A percentile compares a stretch with the other conserved stretches of the same genome.
Conservation (phyloP, 2,888 invertebrate genomes). For the Caenorhabditis zanzibari region DNA sequence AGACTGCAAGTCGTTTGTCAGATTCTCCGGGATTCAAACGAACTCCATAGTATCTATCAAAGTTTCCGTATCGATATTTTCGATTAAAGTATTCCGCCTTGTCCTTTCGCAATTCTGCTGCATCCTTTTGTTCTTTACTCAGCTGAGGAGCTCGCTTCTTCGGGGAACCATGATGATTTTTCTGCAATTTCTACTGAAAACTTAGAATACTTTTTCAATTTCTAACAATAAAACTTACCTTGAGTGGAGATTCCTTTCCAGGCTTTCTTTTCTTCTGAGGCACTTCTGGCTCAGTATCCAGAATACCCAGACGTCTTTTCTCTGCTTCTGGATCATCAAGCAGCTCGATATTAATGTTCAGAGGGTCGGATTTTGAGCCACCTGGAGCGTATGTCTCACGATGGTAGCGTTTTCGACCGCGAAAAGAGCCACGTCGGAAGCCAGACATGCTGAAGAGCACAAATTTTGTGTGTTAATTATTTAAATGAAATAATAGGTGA, state of each 20-base stretch:
- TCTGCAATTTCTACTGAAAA: slow-evolving; percentile 33
- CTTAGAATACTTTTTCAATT: not conserved
- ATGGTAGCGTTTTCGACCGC: slow-evolving; percentile 58
- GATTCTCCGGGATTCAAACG: slow-evolving; percentile 88
- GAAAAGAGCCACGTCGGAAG: slow-evolving; percentile 39
- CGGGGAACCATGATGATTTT: slow-evolving; percentile 22
- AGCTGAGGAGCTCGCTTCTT: slow-evolving; percentile 26
- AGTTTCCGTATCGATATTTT: slow-evolving; percentile 92
- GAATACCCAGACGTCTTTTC: slow-evolving; percentile 36
- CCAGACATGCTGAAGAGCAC: slow-evolving; percentile 33
- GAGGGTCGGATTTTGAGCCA: slow-evolving; percentile 60
- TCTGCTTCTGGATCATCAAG: slow-evolving; percentile 42
- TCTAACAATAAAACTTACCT: slow-evolving; percentile 8
- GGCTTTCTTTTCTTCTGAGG: slow-evolving; percentile 5
- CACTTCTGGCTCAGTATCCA: slow-evolving; percentile 7
- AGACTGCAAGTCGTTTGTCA: slow-evolving; percentile 90
- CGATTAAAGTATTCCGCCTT: slow-evolving; percentile 75
- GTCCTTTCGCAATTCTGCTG: slow-evolving; percentile 46
- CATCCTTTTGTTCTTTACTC: slow-evolving; percentile 52
- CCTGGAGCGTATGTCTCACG: slow-evolving; percentile 61
- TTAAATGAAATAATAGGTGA: too few relatives aligned
- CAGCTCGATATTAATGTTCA: slow-evolving; percentile 59
- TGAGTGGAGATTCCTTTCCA: slow-evolving; percentile 17
- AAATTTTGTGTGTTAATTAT: too few relatives aligned
- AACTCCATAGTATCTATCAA: slow-evolving; percentile 97